A percentile compares a stretch with the other conserved stretches of the same genome.
These are phyloP conservation scores for Lateolabrax maculatus DNA, from an alignment of 2,797 vertebrate genomes.

Conservation along the genomic window DNA sequence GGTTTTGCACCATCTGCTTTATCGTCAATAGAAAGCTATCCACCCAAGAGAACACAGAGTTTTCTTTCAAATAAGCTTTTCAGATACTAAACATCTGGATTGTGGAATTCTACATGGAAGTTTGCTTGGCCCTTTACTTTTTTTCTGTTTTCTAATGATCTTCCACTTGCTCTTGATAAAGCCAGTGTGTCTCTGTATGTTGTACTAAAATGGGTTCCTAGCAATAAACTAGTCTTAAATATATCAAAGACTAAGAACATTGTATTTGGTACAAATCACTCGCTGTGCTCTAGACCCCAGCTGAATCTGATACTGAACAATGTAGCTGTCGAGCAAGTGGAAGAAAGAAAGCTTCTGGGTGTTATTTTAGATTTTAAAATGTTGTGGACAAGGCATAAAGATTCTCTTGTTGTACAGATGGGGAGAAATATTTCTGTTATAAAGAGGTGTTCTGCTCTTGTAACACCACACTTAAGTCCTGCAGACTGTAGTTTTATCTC, in stretches of 20 bases:
- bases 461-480: no score
- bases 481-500: no score
- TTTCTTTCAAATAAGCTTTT: no score
- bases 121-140: background rate
- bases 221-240: background rate
- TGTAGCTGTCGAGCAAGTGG: background rate
- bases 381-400: background rate
- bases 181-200: background rate
- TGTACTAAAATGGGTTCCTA: background rate
- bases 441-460: background rate
- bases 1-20: no score
- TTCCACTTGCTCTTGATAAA: background rate
- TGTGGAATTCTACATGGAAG: no score
- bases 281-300: no score
- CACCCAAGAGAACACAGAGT: no score
- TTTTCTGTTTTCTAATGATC: background rate
- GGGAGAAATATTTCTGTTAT: background rate
- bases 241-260: no score
- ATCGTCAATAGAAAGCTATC: no score
- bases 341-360: background rate
- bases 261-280: background rate
- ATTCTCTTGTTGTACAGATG: background rate
- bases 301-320: no score
- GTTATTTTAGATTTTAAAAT: background rate
- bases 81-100: no score